Evolutionary conservation across 2,888 invertebrate species (phyloP), one percentile per base, ranked within the genome.

Genomic region (Nomada goodeniana): DNA sequence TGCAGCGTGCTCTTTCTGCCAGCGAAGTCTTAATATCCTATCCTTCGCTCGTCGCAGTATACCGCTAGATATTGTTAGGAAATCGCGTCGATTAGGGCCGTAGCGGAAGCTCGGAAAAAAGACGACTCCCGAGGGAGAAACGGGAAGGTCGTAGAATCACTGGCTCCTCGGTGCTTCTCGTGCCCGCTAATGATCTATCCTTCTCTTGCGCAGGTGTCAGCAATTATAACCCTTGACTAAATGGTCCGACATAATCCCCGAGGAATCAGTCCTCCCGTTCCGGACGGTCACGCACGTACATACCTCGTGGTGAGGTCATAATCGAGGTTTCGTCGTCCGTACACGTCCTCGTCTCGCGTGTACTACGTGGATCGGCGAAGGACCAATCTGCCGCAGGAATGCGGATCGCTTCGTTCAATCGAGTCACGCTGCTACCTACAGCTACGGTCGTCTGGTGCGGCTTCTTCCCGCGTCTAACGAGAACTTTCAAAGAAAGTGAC

Each of bases 141-240:
- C 42, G 42, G 9, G 20, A 10, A 18, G 15, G 20, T 65, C 20
- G 20, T 13, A 13, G 44, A 57, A 61, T 50, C 60, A 7, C 42
- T 29, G 44, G 50, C 20, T 29, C 10, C 71, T 26, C 29, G 36
- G 60, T 36, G 36, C 20, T n/a, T 11, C 50, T 61, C 65, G 76
- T 70, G 74, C 60, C 71, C 80, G 78, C 67, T 82, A 82, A 87
- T 74, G 83, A 84, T 84, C 86, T 65, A 86, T 82, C 88, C 65
- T 81, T 77, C 81, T 83, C 77, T 82, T 76, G 68, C 68, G 88
- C 88, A 85, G 83, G 83, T 88, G 87, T 79, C 88, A 74, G 87
- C 88, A 79, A 88, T 88, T 88, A 88, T 85, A 85, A 80, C 78
- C 83, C 81, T 80, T 76, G 69, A 76, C 74, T 84, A 88, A 88